Conservation (phyloP, 2,888 invertebrate genomes). For the Heliconius sara region DNA sequence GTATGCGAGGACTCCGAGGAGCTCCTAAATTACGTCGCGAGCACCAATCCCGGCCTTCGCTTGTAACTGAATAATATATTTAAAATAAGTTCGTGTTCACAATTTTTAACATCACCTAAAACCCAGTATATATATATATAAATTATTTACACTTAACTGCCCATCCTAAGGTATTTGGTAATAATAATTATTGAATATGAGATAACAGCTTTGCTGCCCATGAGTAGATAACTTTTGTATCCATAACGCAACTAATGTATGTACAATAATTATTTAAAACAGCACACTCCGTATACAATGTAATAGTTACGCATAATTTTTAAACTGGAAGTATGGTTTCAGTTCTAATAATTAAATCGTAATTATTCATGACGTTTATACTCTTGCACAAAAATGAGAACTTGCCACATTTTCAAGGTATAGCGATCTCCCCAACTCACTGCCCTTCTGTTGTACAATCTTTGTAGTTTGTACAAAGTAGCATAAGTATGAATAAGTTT, state of each 20-base stretch:
- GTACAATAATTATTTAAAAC: background rate
- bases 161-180: slow-evolving; percentile 20
- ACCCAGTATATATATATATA: slow-evolving; percentile 5
- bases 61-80: slow-evolving; percentile 82
- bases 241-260: slow-evolving; percentile 1
- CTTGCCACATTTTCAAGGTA: slow-evolving; percentile 58
- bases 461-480: slow-evolving; percentile 72
- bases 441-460: slow-evolving; percentile 71
- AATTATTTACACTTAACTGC: slow-evolving; percentile 7
- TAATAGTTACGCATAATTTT: background rate
- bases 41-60: slow-evolving; percentile 92
- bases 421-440: slow-evolving; percentile 64
- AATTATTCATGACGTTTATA: background rate
- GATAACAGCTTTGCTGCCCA: background rate
- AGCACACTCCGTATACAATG: background rate
- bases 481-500: slow-evolving; percentile 69
- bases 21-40: slow-evolving; percentile 92
- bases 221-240: background rate
- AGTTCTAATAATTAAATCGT: background rate
- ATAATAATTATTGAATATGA: slow-evolving; percentile 10
- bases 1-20: slow-evolving; percentile 96
- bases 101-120: slow-evolving; percentile 10
- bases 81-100: slow-evolving; percentile 32
- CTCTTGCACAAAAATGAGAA: slow-evolving; percentile 47
- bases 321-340: background rate